A percentile compares a stretch with the other conserved stretches of the same genome.
phyloP scores from a whole-genome alignment of 1,140 invertebrate species.

The Papilio machaon region DNA sequence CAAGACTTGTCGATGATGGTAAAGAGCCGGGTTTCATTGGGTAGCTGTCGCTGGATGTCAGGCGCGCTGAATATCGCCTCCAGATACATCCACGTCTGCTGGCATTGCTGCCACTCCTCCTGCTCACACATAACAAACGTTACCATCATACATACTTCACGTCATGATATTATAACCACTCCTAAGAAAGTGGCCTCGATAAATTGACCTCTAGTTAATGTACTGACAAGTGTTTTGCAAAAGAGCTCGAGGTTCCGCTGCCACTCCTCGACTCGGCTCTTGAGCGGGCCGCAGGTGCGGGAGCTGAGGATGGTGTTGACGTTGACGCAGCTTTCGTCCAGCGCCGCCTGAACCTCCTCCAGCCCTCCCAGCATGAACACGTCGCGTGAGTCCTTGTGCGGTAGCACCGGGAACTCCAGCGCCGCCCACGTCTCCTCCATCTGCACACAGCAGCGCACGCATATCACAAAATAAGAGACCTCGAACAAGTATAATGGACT shows the following conservation, averaged over 20 bases:
- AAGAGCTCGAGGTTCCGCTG: slow-evolving; percentile 88
- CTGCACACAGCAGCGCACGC: slow-evolving; percentile 67
- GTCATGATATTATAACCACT: background rate
- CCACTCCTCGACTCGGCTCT: slow-evolving; percentile 91
- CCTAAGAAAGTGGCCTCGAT: background rate
- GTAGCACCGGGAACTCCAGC: slow-evolving; percentile 89
- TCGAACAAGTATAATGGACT: background rate
- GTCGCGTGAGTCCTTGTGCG: slow-evolving; percentile 91
- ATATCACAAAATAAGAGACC: background rate
- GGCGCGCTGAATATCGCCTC: slow-evolving; percentile 95
- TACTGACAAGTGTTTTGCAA: slow-evolving; percentile 86
- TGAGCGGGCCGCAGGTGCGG: slow-evolving; percentile 91
- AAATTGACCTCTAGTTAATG: background rate
- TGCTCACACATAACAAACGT: slow-evolving; percentile 56
- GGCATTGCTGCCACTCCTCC: slow-evolving; percentile 93
- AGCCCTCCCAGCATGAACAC: slow-evolving; percentile 91
- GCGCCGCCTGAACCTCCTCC: slow-evolving; percentile 90
- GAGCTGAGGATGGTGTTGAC: slow-evolving; percentile 93
- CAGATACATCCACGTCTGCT: slow-evolving; percentile 93
- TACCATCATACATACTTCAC: background rate
- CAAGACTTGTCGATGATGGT: slow-evolving; percentile 92
- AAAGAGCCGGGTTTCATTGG: slow-evolving; percentile 92
- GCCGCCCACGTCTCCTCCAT: slow-evolving; percentile 92
- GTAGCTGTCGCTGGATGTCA: slow-evolving; percentile 93
- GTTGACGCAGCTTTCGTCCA: slow-evolving; percentile 94